Evolutionary conservation across 2,888 invertebrate species (phyloP).

Genomic region (Dryococelus australis): DNA sequence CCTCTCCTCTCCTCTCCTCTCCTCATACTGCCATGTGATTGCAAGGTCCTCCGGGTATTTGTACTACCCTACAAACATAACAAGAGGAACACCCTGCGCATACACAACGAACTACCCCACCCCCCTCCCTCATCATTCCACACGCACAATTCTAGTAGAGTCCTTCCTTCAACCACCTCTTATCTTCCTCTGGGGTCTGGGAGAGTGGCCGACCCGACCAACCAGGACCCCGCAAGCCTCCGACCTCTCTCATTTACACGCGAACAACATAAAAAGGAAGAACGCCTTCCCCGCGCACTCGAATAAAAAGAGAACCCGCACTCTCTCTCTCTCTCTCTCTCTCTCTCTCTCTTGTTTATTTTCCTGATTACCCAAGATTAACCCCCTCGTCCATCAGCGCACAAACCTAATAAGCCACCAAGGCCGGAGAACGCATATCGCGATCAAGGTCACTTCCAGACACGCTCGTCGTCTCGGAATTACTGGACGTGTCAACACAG

Average conservation of each 20-base stretch:
- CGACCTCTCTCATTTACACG: background rate
- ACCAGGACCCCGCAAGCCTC: background rate
- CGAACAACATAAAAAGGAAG: background rate
- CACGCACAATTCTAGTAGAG: background rate
- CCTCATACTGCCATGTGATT: background rate
- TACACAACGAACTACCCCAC: background rate
- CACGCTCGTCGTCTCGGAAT: no score
- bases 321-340: no score
- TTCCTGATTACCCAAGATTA: background rate
- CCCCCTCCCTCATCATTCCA: background rate
- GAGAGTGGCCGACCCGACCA: no score
- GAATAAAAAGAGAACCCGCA: no score
- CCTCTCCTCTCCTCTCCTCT: no score
- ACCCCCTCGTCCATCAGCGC: background rate
- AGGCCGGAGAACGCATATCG: background rate
- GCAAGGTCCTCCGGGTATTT: conserved; percentile 6
- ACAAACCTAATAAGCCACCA: background rate
- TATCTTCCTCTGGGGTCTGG: background rate
- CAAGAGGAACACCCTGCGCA: conserved; percentile 2
- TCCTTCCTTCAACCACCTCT: background rate
- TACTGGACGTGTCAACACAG: no score
- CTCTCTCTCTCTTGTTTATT: background rate
- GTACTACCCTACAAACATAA: background rate
- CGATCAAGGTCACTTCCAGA: background rate
- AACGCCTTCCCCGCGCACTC: no score